A percentile compares a stretch with the other conserved stretches of the same genome.
Conservation (phyloP, 2,888 invertebrate genomes). For the Ochropleura leucogaster region DNA sequence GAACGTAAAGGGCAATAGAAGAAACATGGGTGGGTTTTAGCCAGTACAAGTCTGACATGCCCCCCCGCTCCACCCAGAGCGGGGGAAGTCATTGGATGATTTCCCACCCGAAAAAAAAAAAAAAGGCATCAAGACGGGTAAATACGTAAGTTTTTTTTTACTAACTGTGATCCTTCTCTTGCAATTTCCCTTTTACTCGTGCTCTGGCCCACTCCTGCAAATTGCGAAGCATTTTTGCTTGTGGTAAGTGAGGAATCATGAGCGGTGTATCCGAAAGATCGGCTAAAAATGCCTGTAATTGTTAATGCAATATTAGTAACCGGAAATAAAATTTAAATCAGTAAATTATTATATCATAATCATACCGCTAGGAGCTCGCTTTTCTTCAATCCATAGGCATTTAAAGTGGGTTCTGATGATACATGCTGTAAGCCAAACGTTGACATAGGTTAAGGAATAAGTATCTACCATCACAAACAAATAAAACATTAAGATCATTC, state of each 20-base stretch:
- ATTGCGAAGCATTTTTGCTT: constrained; percentile 80
- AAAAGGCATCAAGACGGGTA: neutral
- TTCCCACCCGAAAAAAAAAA: too few species aligned
- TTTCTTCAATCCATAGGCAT: constrained; percentile 76
- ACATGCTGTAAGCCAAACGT: constrained; percentile 68
- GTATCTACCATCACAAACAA: too few species aligned
- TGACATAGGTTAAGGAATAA: neutral
- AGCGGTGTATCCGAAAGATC: constrained; percentile 81
- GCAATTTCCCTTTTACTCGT: constrained; percentile 78
- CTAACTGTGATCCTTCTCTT: constrained; percentile 76
- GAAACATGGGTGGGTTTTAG: too few species aligned
- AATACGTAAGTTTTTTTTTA: neutral
- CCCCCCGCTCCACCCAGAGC: too few species aligned
- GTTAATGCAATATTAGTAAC: neutral
- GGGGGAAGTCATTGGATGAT: too few species aligned
- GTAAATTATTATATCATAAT: neutral
- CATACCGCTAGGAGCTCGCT: constrained; percentile 80
- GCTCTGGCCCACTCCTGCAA: constrained; percentile 83
- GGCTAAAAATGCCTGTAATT: constrained; percentile 80
- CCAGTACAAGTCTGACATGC: too few species aligned
- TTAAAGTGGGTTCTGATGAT: constrained; percentile 75
- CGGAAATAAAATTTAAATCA: neutral
- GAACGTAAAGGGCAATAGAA: too few species aligned
- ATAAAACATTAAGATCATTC: neutral
- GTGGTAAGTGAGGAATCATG: constrained; percentile 84